Evolutionary conservation across 1,140 invertebrate species (phyloP).

Genomic region (Drosophila subobscura): DNA sequence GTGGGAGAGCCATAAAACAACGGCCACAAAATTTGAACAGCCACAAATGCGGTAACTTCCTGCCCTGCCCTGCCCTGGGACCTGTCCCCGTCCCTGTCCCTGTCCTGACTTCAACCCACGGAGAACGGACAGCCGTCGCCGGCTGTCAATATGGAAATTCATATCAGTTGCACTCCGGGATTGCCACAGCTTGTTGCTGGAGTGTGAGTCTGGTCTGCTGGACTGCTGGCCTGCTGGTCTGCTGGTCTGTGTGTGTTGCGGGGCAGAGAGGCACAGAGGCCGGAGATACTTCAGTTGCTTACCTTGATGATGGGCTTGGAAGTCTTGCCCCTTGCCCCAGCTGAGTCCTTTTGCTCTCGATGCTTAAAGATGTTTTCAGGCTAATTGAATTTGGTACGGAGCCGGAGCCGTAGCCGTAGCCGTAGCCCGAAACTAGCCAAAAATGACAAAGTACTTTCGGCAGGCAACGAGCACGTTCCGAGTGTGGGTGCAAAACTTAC

Average conservation of each 20-base stretch:
- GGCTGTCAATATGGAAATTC: slow-evolving; percentile 81
- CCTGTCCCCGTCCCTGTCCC: background rate
- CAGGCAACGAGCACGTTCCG: slow-evolving; percentile 46
- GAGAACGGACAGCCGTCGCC: slow-evolving; percentile 62
- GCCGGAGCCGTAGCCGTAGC: slow-evolving; percentile 55
- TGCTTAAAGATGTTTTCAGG: slow-evolving; percentile 51
- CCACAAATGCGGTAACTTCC: slow-evolving; percentile 49
- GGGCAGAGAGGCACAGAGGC: too few species aligned
- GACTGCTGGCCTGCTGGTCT: too few species aligned
- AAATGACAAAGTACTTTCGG: slow-evolving; percentile 53
- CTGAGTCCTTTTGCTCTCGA: slow-evolving; percentile 11
- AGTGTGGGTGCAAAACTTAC: slow-evolving; percentile 43
- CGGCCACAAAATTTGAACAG: slow-evolving; percentile 73
- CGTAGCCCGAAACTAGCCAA: slow-evolving; percentile 51
- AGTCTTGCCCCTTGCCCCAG: too few species aligned
- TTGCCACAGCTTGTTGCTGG: background rate
- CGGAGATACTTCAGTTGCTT: slow-evolving; percentile 5
- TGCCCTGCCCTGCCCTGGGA: background rate
- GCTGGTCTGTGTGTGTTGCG: too few species aligned
- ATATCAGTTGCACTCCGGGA: slow-evolving; percentile 65
- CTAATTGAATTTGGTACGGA: slow-evolving; percentile 64
- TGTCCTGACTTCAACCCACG: slow-evolving; percentile 26
- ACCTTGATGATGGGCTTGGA: slow-evolving; percentile 9
- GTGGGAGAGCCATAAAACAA: slow-evolving; percentile 64
- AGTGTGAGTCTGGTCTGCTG: background rate